phyloP scores from a whole-genome alignment of 2,888 invertebrate genomes.

The Pristionchus entomophagus region DNA sequence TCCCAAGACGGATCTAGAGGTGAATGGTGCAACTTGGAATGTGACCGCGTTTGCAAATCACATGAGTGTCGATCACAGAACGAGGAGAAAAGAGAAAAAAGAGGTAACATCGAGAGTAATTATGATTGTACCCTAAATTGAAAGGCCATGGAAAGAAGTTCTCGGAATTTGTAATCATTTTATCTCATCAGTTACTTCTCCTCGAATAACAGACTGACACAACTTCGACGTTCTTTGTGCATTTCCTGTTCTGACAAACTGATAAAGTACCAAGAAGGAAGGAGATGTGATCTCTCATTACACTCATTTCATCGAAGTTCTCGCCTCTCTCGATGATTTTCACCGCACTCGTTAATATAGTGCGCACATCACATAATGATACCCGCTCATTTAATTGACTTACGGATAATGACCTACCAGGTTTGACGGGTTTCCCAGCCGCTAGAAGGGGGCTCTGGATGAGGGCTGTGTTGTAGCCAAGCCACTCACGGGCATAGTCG shows the following conservation, averaged over 20 bases:
- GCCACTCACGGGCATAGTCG: constrained; percentile 38
- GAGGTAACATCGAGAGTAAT: too few relatives aligned
- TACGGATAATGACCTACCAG: constrained; percentile 13
- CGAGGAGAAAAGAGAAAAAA: background rate
- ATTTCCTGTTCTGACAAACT: too few relatives aligned
- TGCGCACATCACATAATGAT: background rate
- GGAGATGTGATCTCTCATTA: background rate
- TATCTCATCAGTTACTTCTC: too few relatives aligned
- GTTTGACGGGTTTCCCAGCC: constrained; percentile 41
- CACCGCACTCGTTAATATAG: background rate
- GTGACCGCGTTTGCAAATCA: too few relatives aligned
- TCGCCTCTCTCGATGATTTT: background rate
- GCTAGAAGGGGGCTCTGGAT: constrained; percentile 44
- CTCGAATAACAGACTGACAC: too few relatives aligned
- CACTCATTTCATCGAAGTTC: background rate
- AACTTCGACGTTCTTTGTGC: too few relatives aligned
- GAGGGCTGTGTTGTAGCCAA: constrained; percentile 42
- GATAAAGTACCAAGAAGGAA: background rate
- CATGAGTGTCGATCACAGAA: background rate
- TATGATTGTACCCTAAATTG: too few relatives aligned
- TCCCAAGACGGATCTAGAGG: too few relatives aligned
- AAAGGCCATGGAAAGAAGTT: too few relatives aligned
- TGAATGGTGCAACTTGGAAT: too few relatives aligned
- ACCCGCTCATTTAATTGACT: background rate
- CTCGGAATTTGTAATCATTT: too few relatives aligned